phyloP scores from a whole-genome alignment of 1,140 invertebrate species.

The Neodiprion lecontei region DNA sequence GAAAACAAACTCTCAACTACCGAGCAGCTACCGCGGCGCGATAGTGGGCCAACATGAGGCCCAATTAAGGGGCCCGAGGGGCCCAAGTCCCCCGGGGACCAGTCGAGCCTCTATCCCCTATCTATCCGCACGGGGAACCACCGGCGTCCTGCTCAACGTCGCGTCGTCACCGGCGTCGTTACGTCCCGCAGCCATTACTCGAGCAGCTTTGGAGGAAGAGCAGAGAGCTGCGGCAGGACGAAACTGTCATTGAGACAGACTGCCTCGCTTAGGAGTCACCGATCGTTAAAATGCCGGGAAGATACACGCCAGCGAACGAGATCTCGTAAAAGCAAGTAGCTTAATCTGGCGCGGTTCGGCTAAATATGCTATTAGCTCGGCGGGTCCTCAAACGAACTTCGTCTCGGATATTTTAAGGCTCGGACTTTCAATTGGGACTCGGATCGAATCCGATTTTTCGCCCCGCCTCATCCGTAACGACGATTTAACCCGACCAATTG shows the following conservation, averaged over 20 bases:
- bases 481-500: background rate
- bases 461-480: background rate
- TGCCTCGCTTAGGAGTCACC: conserved; percentile 34
- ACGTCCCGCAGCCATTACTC: background rate
- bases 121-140: conserved; percentile 37
- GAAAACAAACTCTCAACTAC: conserved; percentile 39
- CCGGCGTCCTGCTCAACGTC: conserved; percentile 25
- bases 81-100: conserved; percentile 10
- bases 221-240: background rate
- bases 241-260: conserved; percentile 7
- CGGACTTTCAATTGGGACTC: background rate
- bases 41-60: conserved; percentile 53
- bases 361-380: conserved; percentile 13
- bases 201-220: background rate
- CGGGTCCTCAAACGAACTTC: background rate
- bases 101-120: conserved; percentile 30
- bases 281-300: conserved; percentile 49
- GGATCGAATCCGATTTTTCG: conserved; percentile 2
- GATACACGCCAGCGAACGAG: conserved; percentile 20
- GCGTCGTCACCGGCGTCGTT: background rate
- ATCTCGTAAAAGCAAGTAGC: conserved; percentile 18
- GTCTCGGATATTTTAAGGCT: background rate
- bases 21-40: conserved; percentile 41
- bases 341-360: conserved; percentile 12
- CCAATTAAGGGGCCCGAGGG: conserved; percentile 52